These are phyloP conservation scores for Coenonympha glycerion DNA, from an alignment of 2,888 invertebrate species.

Conservation along the genomic window DNA sequence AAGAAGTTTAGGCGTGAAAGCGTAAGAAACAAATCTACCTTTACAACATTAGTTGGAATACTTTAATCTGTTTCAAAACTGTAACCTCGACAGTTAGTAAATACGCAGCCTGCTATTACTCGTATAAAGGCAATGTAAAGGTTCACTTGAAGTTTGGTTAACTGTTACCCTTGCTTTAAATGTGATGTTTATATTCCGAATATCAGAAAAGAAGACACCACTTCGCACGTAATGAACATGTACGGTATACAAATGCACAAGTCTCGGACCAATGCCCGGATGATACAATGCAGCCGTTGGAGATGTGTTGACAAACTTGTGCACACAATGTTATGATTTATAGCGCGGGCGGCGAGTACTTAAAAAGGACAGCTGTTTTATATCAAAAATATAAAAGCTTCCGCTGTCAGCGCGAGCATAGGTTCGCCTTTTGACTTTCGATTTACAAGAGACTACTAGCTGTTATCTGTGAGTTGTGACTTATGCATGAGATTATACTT, in stretches of 20 bases:
- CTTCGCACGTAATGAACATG: slow-evolving; percentile 6
- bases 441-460: background rate
- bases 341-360: slow-evolving; percentile 24
- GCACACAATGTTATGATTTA: slow-evolving; percentile 28
- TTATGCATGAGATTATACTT: too few species aligned
- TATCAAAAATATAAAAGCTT: slow-evolving; percentile 27
- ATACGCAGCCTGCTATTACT: background rate
- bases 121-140: too few species aligned
- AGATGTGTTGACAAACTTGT: slow-evolving; percentile 26
- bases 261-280: slow-evolving; percentile 3
- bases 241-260: background rate
- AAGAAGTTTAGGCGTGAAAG: too few species aligned
- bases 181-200: background rate
- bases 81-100: background rate
- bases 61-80: too few species aligned
- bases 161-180: background rate
- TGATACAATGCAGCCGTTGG: slow-evolving; percentile 18
- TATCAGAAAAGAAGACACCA: background rate
- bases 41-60: too few species aligned
- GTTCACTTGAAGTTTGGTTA: slow-evolving; percentile 5
- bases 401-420: slow-evolving; percentile 11
- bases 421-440: background rate
- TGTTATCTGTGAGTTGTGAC: too few species aligned
- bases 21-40: too few species aligned
- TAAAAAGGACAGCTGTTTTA: slow-evolving; percentile 26